Percentiles rank a stretch among this genome's conserved stretches.
These are phyloP conservation scores for Oplegnathus fasciatus DNA, from an alignment of 2,113 vertebrate species.

Conservation along the genomic window DNA sequence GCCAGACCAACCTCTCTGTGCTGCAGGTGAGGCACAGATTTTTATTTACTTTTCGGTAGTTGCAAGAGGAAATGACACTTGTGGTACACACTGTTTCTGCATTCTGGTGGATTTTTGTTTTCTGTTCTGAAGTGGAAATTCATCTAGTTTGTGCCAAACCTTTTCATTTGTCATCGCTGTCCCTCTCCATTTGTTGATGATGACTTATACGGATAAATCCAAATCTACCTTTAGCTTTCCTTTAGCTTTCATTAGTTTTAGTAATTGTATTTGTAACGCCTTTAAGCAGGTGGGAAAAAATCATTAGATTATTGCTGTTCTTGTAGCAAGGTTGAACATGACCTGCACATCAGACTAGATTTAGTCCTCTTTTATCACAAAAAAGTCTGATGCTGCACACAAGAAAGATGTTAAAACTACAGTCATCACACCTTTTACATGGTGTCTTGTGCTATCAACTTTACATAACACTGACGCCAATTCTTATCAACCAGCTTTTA, in stretches of 20 bases:
- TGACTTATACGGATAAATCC: neutral
- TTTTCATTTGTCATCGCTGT: neutral
- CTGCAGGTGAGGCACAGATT: constrained; percentile 88
- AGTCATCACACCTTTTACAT: no score
- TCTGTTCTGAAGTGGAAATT: neutral
- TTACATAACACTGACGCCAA: neutral
- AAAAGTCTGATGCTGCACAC: neutral
- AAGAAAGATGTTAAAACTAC: neutral
- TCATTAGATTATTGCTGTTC: neutral
- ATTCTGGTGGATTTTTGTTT: neutral
- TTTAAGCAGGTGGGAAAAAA: neutral
- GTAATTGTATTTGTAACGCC: no score
- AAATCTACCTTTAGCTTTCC: no score
- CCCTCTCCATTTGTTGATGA: neutral
- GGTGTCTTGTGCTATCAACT: neutral
- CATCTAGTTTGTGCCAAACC: neutral
- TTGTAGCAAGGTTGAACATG: neutral
- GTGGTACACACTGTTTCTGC: neutral
- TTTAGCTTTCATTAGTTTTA: no score
- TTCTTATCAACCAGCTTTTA: neutral
- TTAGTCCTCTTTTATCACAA: neutral
- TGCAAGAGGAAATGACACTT: constrained; percentile 7
- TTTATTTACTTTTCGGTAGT: neutral
- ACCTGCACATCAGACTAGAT: neutral
- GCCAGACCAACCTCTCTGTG: constrained; percentile 93